phyloP scores from a whole-genome alignment of 2,113 vertebrate genomes.

The Catharus bicknelli region DNA sequence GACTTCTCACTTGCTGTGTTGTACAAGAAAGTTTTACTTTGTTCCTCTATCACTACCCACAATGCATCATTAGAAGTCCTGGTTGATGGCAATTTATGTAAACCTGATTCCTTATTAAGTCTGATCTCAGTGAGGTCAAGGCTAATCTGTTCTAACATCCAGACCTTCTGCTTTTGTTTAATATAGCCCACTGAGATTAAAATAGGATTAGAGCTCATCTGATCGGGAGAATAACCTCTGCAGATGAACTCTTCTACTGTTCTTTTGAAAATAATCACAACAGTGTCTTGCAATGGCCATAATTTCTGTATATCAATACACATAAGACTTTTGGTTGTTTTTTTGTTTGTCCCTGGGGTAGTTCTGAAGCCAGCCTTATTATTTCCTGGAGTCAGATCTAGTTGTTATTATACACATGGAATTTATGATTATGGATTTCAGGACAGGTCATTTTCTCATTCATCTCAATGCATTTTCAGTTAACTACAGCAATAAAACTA shows the following conservation, averaged over 20 bases:
- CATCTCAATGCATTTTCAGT: not conserved
- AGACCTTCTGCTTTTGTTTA: conserved; percentile 68
- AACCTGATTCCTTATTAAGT: conserved; percentile 57
- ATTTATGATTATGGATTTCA: not conserved
- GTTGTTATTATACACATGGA: not conserved
- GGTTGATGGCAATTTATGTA: conserved; percentile 8
- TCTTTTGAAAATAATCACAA: not conserved
- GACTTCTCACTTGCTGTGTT: not conserved
- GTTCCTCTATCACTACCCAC: not conserved
- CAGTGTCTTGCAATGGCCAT: not conserved
- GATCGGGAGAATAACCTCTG: not conserved
- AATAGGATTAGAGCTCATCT: conserved; percentile 65
- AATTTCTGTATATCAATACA: not conserved
- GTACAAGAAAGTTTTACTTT: not conserved
- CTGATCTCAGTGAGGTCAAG: conserved; percentile 64
- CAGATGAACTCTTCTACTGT: not conserved
- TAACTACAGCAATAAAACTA: not conserved
- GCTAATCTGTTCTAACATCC: conserved; percentile 63
- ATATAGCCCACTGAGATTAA: conserved; percentile 69
- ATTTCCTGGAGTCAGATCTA: not conserved
- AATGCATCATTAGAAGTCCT: not conserved
- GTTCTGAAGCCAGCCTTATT: not conserved
- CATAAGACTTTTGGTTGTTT: not conserved
- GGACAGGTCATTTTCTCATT: not conserved
- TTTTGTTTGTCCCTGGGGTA: not conserved